Base-by-base conservation (phyloP, 2,888 invertebrate genomes). In the Patella pellucida region DNA sequence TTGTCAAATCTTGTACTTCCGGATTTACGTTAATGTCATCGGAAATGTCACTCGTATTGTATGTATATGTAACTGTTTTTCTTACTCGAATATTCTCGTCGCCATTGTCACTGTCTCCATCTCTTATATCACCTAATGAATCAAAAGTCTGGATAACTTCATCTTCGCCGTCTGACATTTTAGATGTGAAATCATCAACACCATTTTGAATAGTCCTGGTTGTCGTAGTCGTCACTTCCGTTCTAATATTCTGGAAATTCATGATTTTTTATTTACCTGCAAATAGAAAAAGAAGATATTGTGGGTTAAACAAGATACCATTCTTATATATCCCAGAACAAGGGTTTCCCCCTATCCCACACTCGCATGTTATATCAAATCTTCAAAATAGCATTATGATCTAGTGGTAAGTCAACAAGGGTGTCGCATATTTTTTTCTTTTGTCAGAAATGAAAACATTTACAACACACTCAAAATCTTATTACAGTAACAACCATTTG, bases 101-200 rank as follows among this genome's bases (percentile, higher is more conserved):
- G 41, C 7, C 56, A 56, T 56, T 56, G 56, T 56, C 56, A 56
- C 56, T 56, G 56, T 56, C 56, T n/a, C 56, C 56, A 19, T 56
- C 19, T 14, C 19, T n/a, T 19, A 56, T 56, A 19, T 56, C 19
- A 56, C 19, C 56, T 16, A 56, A 9, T n/a, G 56, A 56, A 19
- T 56, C 56, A 56, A 56, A 56, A 9, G 56, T 19, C 11, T n/a
- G 16, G 19, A 56, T 19, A 11, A 56, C 56, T n/a, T n/a, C 56
- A 19, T 56, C 56, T 56, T 56, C 56, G 16, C 11, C 56, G 19
- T 56, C 56, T 19, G 56, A 56, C 16, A 56, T n/a, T 16, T 19
- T 56, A 41, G 41, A 41, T 41, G 41, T 41, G 41, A 41, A 41
- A 41, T 41, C 41, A 19, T 56, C 56, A 19, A 56, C 16, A 12